Evolutionary conservation across 2,797 vertebrate species (phyloP).

Genomic region (Odontamblyopus rebecca): DNA sequence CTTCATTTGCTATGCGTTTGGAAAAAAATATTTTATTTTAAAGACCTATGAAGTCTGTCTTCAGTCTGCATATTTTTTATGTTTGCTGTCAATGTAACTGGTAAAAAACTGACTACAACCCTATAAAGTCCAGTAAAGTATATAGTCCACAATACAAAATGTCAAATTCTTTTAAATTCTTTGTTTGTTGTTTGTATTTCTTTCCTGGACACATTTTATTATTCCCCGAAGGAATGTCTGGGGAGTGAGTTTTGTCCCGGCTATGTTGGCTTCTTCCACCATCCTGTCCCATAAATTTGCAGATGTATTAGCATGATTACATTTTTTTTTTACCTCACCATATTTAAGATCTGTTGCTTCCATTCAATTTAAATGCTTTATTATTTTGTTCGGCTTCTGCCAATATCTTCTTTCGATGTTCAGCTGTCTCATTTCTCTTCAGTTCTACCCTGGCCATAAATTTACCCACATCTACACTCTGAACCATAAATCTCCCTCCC

Average conservation of each 20-base stretch:
- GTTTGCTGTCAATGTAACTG: too few species aligned
- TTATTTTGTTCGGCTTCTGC: constrained; percentile 49
- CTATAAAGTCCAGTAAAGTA: too few species aligned
- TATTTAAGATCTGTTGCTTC: background rate
- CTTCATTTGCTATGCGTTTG: too few species aligned
- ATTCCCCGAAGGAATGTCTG: background rate
- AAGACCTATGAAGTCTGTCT: too few species aligned
- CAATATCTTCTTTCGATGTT: background rate
- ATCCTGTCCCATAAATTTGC: background rate
- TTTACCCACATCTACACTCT: constrained; percentile 44
- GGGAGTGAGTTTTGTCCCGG: too few species aligned
- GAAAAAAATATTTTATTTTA: too few species aligned
- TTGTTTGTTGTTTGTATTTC: background rate
- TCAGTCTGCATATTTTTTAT: too few species aligned
- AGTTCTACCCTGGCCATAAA: constrained; percentile 36
- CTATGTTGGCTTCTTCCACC: background rate
- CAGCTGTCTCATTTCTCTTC: constrained; percentile 25
- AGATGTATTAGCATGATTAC: background rate
- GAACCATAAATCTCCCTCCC: constrained; percentile 50
- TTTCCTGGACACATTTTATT: background rate
- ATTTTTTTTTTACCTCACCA: background rate
- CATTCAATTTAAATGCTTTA: background rate
- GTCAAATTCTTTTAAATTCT: background rate
- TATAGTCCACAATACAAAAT: background rate
- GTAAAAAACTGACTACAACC: too few species aligned